Base-by-base conservation (phyloP, 2,888 invertebrate species). In the Leucophenga maculata region DNA sequence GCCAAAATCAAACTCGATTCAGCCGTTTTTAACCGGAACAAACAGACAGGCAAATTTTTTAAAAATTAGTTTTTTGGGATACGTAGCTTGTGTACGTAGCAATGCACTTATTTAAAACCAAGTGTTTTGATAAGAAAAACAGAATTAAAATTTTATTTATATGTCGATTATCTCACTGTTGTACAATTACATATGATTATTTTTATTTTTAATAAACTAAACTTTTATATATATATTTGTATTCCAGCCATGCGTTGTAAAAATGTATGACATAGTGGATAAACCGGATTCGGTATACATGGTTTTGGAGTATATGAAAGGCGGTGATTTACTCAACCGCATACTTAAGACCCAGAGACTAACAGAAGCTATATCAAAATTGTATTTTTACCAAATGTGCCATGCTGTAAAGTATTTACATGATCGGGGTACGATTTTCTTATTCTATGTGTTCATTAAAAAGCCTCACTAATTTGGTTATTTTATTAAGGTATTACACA, bases 381-480 rank as follows among this genome's bases (percentile, higher is more conserved):
- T 95, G 69, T 89, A 94, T 65, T 96, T 97, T 86, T 93, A 94
- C 84, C 97, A 98, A 90, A 94, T 97, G 89, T 92, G 93, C 54
- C 88, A 93, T 60, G 97, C 96, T 3, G 93, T 97, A 6, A 91
- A 94, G 85, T 97, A 97, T 89, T 90, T 98, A 3, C 97, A 98
- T 86, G 90, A 91, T 74, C 62, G 94, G 93, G 91, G 94, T 94
- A 86, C 80, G 74, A 71, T 59, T 52, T 31, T 55, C 3, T n/a
- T 18, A 18, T 68, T 54, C 39, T 65, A 14, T 20, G 16, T 6
- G 1, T 4, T 46, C 11, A 9, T 26, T 6, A 39, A 39, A 9
- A 8, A 31, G 44, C 9, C n/a, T 22, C 6, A 54, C 54, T n/a
- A 66, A 22, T 18, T 66, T 54, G 32, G 16, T 13, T 54, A 31